Evolutionary conservation across 2,797 vertebrate species (phyloP), one percentile per base, ranked within the genome.

Genomic region (Iguana delicatissima): DNA sequence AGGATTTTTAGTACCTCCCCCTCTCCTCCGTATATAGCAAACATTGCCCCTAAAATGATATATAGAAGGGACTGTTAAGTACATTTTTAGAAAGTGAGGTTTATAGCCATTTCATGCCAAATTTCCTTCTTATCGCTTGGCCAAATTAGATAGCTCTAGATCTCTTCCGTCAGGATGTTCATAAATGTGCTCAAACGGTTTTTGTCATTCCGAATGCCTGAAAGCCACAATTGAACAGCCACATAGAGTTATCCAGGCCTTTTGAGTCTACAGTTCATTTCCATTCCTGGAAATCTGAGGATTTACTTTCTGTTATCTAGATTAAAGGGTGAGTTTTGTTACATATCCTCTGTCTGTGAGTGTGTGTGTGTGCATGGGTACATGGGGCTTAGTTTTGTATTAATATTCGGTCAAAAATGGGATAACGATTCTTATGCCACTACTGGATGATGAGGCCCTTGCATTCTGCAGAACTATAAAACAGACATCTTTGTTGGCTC

Each of bases 1-100:
- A 98, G 97, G 96, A 95, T 96, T 98, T 98, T 95, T 95, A 97
- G 98, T 98, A 95, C 97, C 96, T 95, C 95, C 96, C 93, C 96
- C 94, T 97, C 94, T 97, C 96, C 97, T 98, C 97, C 96, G 96
- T 93, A 96, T 91, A 96, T 92, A 96, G 97, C 95, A 91, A 94
- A 87, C 95, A 97, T 97, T 96, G 96, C 96, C 96, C 96, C 96
- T 88, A 80, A 95, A 93, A 96, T 97, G 97, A 98, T 96, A 97
- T 96, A 97, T 96, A 95, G 96, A 87, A 95, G 97, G 97, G 94
- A 94, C 96, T 96, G 93, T 91, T 96, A 97, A 96, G 95, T 95
- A 96, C 92, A 1, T 74, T 83, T 93, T 79, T 85, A 87, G 89
- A 89, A 79, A 90, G 0, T 69, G 50, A 82, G 76, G 89, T 93